Percentiles rank a stretch among this genome's conserved stretches.
Conservation (phyloP, 2,888 invertebrate species). For the Priocnemis perturbator region DNA sequence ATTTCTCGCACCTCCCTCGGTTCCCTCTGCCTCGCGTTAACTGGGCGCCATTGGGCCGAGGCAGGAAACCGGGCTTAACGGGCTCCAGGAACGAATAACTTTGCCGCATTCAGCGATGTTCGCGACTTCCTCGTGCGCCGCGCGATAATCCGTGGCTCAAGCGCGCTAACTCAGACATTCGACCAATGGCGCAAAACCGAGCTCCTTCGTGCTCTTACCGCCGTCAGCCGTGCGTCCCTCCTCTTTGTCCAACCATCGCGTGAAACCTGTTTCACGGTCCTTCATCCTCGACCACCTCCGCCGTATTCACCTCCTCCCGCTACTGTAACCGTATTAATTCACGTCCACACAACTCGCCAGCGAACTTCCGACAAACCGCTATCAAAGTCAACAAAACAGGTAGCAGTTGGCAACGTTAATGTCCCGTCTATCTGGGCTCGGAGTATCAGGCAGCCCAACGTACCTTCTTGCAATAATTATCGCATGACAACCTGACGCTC, state of each 20-base stretch:
- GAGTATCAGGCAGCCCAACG: neutral
- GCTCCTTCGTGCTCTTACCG: neutral
- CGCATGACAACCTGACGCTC: constrained; percentile 9
- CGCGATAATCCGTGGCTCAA: constrained; percentile 35
- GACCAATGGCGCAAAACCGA: constrained; percentile 30
- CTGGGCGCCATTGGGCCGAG: neutral
- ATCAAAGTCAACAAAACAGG: constrained; percentile 42
- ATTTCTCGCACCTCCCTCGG: neutral
- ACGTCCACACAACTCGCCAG: constrained; percentile 18
- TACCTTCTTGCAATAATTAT: constrained; percentile 25
- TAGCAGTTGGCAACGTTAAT: constrained; percentile 42
- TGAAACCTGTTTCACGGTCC: neutral
- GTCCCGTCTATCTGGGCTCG: constrained; percentile 10
- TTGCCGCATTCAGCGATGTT: constrained; percentile 35
- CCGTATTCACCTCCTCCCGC: constrained; percentile 2
- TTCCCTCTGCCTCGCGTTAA: neutral
- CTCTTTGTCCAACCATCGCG: neutral
- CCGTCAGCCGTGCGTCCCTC: neutral
- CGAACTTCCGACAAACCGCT: constrained; percentile 36
- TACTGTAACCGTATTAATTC: constrained; percentile 38
- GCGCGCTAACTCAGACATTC: constrained; percentile 37
- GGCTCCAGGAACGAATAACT: constrained; percentile 36
- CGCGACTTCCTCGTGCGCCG: constrained; percentile 29
- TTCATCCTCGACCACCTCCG: constrained; percentile 9
- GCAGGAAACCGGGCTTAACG: constrained; percentile 27